A percentile compares a stretch with the other conserved stretches of the same genome.
phyloP scores from a whole-genome alignment of 2,888 invertebrate species.

The Gisinianus flammeolus region DNA sequence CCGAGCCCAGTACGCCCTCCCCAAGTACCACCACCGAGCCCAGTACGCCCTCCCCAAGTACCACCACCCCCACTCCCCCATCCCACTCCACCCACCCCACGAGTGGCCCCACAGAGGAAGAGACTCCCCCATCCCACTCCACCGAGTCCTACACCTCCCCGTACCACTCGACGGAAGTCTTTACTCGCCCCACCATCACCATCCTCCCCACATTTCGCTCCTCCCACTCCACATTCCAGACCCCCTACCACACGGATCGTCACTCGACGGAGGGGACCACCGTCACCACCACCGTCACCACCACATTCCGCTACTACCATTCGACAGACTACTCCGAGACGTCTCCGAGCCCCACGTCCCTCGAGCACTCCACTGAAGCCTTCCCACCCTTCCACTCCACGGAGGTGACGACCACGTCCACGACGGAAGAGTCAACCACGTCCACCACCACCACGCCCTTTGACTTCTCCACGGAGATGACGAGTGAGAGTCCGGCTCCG shows the following conservation, averaged over 20 bases:
- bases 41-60: background rate
- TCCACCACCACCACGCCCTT: background rate
- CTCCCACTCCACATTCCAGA: too few relatives aligned
- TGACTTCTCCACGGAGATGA: background rate
- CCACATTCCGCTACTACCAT: background rate
- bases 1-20: background rate
- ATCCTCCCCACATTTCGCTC: background rate
- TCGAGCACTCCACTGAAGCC: constrained; percentile 3
- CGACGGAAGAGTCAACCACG: background rate
- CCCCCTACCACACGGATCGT: background rate
- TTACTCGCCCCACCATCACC: background rate
- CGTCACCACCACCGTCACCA: background rate
- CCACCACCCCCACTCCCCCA: background rate
- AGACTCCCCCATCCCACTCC: background rate
- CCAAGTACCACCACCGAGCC: background rate
- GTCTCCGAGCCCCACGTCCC: background rate
- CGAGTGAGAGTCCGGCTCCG: too few relatives aligned
- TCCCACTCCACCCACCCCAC: background rate
- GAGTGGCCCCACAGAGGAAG: background rate
- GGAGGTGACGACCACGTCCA: background rate
- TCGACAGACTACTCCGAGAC: too few relatives aligned
- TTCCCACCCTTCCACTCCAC: constrained; percentile 14
- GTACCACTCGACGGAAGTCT: background rate
- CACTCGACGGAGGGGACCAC: background rate
- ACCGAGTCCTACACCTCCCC: background rate